A percentile compares a stretch with the other conserved stretches of the same genome.
phyloP scores from a whole-genome alignment of 2,113 vertebrate species.

The Eulacestoma nigropectus region DNA sequence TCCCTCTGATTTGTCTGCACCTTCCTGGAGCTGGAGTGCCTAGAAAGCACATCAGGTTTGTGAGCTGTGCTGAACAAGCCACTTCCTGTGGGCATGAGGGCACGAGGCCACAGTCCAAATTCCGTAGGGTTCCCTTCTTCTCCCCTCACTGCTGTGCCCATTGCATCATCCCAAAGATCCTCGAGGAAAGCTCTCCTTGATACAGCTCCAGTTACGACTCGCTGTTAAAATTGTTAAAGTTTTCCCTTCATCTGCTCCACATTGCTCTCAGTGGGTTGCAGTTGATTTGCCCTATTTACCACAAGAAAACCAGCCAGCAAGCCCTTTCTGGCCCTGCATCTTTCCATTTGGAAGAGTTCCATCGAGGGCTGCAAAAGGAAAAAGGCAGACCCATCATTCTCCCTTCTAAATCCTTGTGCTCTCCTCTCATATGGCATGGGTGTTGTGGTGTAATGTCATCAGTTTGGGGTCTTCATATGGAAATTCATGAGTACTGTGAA shows the following conservation, averaged over 20 bases:
- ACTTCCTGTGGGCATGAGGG: neutral
- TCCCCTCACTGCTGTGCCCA: neutral
- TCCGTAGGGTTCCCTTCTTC: neutral
- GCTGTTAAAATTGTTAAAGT: neutral
- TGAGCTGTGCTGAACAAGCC: neutral
- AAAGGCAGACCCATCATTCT: neutral
- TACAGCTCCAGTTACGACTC: neutral
- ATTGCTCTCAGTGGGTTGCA: neutral
- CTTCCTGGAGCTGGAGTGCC: neutral
- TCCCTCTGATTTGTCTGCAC: slow-evolving; percentile 44
- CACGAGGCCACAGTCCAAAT: neutral
- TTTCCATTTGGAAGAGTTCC: neutral
- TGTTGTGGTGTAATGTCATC: neutral
- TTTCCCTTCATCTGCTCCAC: neutral
- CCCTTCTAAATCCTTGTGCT: neutral
- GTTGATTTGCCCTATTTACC: neutral
- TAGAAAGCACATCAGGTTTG: neutral
- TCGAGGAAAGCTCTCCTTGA: neutral
- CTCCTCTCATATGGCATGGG: neutral
- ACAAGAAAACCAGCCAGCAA: neutral
- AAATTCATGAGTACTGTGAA: neutral
- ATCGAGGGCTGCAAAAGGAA: neutral
- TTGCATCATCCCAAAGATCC: neutral
- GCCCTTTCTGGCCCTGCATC: neutral
- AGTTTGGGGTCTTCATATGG: neutral